Conservation (phyloP, 2,113 vertebrate species). For the Nesogale talazaci region DNA sequence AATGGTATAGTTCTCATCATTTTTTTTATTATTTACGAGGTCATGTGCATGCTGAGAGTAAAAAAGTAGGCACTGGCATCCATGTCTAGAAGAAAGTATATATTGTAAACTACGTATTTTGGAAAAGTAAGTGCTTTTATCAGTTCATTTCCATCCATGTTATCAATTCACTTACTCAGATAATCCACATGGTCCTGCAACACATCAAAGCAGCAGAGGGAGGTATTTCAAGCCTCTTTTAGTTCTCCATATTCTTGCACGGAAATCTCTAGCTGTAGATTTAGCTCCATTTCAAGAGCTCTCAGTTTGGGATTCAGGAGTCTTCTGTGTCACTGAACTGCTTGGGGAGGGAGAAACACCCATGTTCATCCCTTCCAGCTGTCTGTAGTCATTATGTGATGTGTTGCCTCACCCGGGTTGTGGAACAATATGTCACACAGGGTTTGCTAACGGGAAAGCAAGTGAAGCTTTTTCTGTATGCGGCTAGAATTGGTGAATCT, state of each 20-base stretch:
- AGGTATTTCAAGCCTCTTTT: neutral
- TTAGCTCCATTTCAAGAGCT: conserved; percentile 46
- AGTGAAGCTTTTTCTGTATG: neutral
- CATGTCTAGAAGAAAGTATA: conserved; percentile 57
- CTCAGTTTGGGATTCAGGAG: neutral
- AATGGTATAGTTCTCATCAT: conserved; percentile 7
- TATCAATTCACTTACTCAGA: conserved; percentile 43
- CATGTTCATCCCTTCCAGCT: neutral
- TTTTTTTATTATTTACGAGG: conserved; percentile 36
- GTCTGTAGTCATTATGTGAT: neutral
- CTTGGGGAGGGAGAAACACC: neutral
- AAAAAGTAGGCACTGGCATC: conserved; percentile 32
- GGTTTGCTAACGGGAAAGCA: conserved; percentile 60
- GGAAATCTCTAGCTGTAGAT: neutral
- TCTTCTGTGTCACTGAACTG: conserved; percentile 24
- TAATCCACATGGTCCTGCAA: neutral
- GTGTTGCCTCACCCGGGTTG: conserved; percentile 18
- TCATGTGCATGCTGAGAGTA: neutral
- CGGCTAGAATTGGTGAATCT: conserved; percentile 36
- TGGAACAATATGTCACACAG: neutral
- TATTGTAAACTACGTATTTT: conserved; percentile 43
- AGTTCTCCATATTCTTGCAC: neutral
- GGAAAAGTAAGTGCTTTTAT: conserved; percentile 68
- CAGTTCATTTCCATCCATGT: conserved; percentile 62
- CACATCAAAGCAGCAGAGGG: neutral